Percentiles rank a stretch among this genome's conserved stretches.
These are phyloP conservation scores for Diplazon laetatorius DNA, from an alignment of 2,888 invertebrate genomes.

Conservation along the genomic window DNA sequence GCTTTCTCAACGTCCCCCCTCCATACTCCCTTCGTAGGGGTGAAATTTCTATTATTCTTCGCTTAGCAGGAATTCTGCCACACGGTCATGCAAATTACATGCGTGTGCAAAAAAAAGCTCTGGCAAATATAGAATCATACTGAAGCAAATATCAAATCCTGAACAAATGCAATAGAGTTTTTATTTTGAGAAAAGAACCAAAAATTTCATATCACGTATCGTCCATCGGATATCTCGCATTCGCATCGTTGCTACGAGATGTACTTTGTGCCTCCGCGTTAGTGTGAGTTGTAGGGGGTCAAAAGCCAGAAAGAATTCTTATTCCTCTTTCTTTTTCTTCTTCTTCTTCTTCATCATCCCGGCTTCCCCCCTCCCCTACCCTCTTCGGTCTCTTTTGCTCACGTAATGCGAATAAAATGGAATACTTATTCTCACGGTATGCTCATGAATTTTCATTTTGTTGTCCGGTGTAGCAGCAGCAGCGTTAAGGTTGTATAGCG, in stretches of 20 bases:
- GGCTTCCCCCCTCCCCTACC: background rate
- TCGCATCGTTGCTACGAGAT: background rate
- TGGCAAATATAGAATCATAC: no score
- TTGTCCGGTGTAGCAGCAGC: constrained; percentile 38
- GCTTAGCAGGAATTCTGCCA: background rate
- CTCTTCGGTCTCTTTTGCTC: constrained; percentile 26
- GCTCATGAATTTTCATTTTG: constrained; percentile 69
- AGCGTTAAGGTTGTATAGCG: background rate
- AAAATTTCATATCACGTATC: background rate
- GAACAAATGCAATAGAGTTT: background rate
- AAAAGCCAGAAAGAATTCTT: constrained; percentile 21
- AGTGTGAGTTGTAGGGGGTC: background rate
- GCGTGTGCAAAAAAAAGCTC: background rate
- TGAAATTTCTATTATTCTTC: constrained; percentile 23
- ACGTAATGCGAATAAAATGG: constrained; percentile 64
- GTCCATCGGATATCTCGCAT: background rate
- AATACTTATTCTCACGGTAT: constrained; percentile 66
- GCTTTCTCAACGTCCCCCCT: constrained; percentile 13
- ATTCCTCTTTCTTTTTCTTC: constrained; percentile 21
- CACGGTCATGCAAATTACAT: background rate
- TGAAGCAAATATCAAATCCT: no score
- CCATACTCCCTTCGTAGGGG: constrained; percentile 1
- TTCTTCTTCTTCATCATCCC: constrained; percentile 31
- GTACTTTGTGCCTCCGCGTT: background rate
- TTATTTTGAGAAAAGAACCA: background rate